Percentiles rank a stretch among this genome's conserved stretches.
Conservation (phyloP, 92 coral and sea anemone genomes). For the Porites divaricata region DNA sequence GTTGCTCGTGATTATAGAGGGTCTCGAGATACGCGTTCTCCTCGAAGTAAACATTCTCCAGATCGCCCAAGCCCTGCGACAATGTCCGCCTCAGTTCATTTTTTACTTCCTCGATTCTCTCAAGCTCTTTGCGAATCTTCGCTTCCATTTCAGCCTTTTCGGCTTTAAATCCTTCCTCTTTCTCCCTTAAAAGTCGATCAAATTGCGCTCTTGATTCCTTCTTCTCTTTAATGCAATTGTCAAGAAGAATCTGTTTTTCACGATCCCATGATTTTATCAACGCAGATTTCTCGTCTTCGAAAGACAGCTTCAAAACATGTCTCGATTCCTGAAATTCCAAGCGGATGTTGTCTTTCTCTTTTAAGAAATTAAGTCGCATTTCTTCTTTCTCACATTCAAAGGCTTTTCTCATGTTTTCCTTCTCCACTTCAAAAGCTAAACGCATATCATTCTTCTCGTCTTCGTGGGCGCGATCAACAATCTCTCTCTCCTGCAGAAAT, state of each 20-base stretch:
- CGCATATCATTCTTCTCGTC: constrained; percentile 89
- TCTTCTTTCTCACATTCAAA: constrained; percentile 94
- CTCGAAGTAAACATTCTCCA: constrained; percentile 87
- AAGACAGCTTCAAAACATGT: constrained; percentile 84
- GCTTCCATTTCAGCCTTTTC: no score
- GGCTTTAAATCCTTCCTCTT: constrained; percentile 36
- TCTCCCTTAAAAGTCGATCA: constrained; percentile 64
- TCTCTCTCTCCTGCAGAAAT: no score
- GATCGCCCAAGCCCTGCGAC: constrained; percentile 82
- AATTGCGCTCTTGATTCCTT: constrained; percentile 75
- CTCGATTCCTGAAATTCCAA: constrained; percentile 93
- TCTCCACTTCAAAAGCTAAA: constrained; percentile 84
- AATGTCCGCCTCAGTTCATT: constrained; percentile 89
- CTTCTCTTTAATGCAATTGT: constrained; percentile 82
- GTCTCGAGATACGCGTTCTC: constrained; percentile 79
- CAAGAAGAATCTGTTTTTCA: constrained; percentile 73
- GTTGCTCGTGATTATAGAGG: constrained; percentile 77
- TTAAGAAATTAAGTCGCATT: constrained; percentile 84
- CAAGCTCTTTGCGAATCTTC: no score
- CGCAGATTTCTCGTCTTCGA: constrained; percentile 7
- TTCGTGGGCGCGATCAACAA: constrained; percentile 79
- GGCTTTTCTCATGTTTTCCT: constrained; percentile 78
- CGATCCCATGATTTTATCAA: constrained; percentile 73
- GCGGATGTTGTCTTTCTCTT: constrained; percentile 91
- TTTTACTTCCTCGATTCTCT: constrained; percentile 67